phyloP scores from a whole-genome alignment of 2,797 vertebrate species.

The Callimico goeldii region DNA sequence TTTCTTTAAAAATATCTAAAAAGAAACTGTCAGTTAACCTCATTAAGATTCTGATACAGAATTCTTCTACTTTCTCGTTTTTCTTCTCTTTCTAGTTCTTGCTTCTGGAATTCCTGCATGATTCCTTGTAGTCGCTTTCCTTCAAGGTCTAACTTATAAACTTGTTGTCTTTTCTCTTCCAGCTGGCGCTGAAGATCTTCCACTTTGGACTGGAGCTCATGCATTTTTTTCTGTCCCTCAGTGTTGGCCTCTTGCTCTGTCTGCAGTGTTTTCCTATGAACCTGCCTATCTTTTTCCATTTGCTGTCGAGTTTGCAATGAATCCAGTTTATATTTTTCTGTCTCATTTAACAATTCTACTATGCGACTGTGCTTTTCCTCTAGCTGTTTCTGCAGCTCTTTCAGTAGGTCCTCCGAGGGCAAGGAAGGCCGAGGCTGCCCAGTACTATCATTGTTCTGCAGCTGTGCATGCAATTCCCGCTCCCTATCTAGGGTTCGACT shows the following conservation, averaged over 20 bases:
- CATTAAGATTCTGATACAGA: constrained; percentile 80
- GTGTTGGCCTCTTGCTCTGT: constrained; percentile 89
- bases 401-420: constrained; percentile 87
- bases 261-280: constrained; percentile 84
- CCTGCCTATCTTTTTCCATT: constrained; percentile 90
- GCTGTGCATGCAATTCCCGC: constrained; percentile 86
- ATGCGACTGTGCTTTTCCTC: constrained; percentile 91
- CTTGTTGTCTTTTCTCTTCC: constrained; percentile 86
- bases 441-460: constrained; percentile 77
- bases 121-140: constrained; percentile 88
- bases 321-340: constrained; percentile 92
- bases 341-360: constrained; percentile 90
- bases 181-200: constrained; percentile 89
- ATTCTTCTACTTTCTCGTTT: constrained; percentile 67
- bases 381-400: constrained; percentile 91
- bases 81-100: constrained; percentile 74
- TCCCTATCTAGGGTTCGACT: constrained; percentile 88
- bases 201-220: constrained; percentile 85
- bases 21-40: constrained; percentile 62
- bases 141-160: constrained; percentile 87
- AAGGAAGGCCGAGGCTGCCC: constrained; percentile 75
- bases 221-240: constrained; percentile 85
- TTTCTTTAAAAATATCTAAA: constrained; percentile 1
- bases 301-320: constrained; percentile 87
- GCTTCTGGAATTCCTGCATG: constrained; percentile 84